A percentile compares a stretch with the other conserved stretches of the same genome.
Evolutionary conservation across 2,797 vertebrate species (phyloP).

Genomic region (Catharus ustulatus): DNA sequence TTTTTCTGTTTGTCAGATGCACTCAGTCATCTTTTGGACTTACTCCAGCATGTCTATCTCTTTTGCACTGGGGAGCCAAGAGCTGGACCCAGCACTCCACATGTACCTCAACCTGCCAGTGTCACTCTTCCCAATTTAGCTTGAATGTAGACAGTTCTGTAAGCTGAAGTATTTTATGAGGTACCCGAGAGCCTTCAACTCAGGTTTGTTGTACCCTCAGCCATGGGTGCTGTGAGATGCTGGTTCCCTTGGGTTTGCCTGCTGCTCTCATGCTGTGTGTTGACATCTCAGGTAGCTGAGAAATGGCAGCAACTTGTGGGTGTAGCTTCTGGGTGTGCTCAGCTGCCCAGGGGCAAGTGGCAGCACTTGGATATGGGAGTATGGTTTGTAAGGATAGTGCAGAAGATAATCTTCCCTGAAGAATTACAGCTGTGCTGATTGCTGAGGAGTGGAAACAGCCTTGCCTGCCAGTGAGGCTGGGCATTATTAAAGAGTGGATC

Average conservation of each 20-base stretch:
- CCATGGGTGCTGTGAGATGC: rapidly evolving
- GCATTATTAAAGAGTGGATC: no score
- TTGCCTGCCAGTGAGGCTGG: no score
- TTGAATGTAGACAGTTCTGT: not conserved
- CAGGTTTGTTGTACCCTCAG: not conserved
- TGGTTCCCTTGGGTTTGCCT: not conserved
- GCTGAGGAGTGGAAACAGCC: no score
- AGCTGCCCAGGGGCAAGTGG: not conserved
- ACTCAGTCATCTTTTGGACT: not conserved
- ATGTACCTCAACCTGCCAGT: not conserved
- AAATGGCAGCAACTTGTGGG: not conserved
- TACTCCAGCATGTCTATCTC: not conserved
- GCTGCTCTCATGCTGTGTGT: rapidly evolving
- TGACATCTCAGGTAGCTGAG: not conserved
- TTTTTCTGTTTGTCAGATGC: not conserved
- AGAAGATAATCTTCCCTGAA: no score
- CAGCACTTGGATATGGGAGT: not conserved
- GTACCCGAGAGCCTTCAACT: not conserved
- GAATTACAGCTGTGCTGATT: no score
- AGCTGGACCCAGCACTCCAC: not conserved
- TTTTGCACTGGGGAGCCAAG: not conserved
- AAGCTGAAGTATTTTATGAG: not conserved
- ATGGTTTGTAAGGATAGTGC: no score
- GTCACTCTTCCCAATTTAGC: not conserved
- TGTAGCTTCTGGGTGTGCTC: not conserved